Evolutionary conservation across 2,888 invertebrate genomes (phyloP).

Genomic region (Sinelater perroti): DNA sequence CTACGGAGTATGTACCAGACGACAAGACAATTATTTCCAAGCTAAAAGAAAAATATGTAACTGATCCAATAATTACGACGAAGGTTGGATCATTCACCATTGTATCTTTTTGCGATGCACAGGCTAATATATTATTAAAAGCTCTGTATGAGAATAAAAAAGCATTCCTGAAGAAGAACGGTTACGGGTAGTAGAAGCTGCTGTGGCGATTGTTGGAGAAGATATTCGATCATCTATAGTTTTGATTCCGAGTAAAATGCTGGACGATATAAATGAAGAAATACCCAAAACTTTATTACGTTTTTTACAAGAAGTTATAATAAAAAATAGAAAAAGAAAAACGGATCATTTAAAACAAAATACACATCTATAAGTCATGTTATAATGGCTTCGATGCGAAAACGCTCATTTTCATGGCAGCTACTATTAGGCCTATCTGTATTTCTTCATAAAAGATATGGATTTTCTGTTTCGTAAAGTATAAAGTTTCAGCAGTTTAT

Average conservation of each 20-base stretch:
- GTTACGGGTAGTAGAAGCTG: constrained; percentile 53
- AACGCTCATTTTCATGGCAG: constrained; percentile 46
- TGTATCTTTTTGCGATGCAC: constrained; percentile 52
- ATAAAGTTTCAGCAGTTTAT: constrained; percentile 52
- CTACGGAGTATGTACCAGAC: constrained; percentile 51
- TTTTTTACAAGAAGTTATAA: constrained; percentile 51
- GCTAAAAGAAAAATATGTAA: constrained; percentile 50
- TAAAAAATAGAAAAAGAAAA: constrained; percentile 48
- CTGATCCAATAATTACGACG: constrained; percentile 43
- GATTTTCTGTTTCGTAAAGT: constrained; percentile 51
- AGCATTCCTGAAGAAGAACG: constrained; percentile 47
- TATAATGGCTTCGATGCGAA: constrained; percentile 51
- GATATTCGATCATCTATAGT: constrained; percentile 53
- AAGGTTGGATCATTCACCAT: constrained; percentile 51
- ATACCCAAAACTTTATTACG: constrained; percentile 50
- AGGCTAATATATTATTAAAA: constrained; percentile 51
- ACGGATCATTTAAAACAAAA: constrained; percentile 50
- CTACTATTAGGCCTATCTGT: constrained; percentile 49
- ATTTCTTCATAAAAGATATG: constrained; percentile 52
- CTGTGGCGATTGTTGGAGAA: constrained; percentile 55
- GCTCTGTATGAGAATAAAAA: constrained; percentile 54
- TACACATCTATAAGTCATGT: constrained; percentile 51
- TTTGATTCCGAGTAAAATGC: constrained; percentile 53
- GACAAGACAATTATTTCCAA: constrained; percentile 49
- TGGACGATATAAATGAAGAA: constrained; percentile 42